Evolutionary conservation across 2,888 invertebrate species (phyloP), one percentile per base, ranked within the genome.

Genomic region (Rutpela maculata): DNA sequence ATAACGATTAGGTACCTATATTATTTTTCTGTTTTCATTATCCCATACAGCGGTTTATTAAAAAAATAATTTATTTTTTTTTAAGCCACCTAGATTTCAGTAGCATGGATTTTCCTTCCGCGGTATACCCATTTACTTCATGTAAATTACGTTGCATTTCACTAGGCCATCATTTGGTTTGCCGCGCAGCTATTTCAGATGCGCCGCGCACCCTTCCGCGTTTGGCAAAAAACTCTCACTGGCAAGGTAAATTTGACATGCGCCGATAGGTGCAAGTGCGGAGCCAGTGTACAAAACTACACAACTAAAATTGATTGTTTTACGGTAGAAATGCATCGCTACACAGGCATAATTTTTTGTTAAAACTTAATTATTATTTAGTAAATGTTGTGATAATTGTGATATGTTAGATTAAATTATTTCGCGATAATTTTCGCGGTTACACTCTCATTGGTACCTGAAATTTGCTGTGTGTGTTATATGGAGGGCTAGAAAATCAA

Each of bases 351-450:
- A 81, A 80, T 80, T 83, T 85, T 84, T 83, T 78, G 74, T 68
- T 74, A 66, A 77, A 69, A 81, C 80, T 74, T 78, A 82, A 75
- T 83, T 78, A 76, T 82, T 79, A 67, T 76, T 80, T 81, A 83
- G 83, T 86, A 85, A 84, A 85, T 86, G 86, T 86, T 86, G 87
- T 87, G 87, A 87, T 87, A 87, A 80, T 85, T 87, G 87, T 87
- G 87, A 87, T 87, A 87, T 86, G 85, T 82, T 86, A 87, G 87
- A 82, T 84, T 86, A 86, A 84, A 83, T 81, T 78, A 75, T 79
- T 78, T 81, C 83, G 82, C 83, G 80, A 78, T 74, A 17, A 35
- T 35, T 80, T 80, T 82, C 83, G 78, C 79, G 81, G 79, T 83
- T 84, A 82, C 78, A 80, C 78, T 82, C 84, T 83, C 78, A 78